Conservation (phyloP, 2,113 vertebrate species). For the Condylura cristata region DNA sequence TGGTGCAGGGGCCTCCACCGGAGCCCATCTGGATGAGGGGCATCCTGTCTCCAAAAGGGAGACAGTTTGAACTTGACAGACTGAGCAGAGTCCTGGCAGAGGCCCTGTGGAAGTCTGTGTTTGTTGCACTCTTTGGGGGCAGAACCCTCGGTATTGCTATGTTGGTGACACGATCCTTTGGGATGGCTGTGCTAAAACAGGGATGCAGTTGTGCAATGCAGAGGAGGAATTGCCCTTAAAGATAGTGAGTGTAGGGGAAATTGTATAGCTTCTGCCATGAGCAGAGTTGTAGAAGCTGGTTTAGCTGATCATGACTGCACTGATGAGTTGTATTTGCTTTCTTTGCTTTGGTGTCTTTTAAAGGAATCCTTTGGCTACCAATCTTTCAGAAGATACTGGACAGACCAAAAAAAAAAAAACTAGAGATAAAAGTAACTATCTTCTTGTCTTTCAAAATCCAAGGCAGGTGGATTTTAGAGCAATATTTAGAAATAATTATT, state of each 20-base stretch:
- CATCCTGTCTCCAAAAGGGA: neutral
- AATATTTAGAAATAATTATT: neutral
- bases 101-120: neutral
- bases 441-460: neutral
- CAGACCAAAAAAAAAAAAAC: neutral
- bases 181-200: neutral
- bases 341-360: neutral
- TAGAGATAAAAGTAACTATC: neutral
- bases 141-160: neutral
- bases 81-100: neutral
- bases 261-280: neutral
- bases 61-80: neutral
- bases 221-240: neutral
- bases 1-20: neutral
- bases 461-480: neutral
- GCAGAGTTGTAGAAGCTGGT: neutral
- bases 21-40: neutral
- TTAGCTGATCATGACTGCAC: neutral
- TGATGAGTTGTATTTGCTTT: neutral
- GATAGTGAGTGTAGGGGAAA: neutral
- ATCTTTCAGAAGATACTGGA: neutral
- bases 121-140: neutral
- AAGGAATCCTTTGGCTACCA: neutral
- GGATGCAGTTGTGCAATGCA: neutral
- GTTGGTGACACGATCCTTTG: neutral